phyloP scores from a whole-genome alignment of 2,113 vertebrate genomes.

The Gulo gulo region DNA sequence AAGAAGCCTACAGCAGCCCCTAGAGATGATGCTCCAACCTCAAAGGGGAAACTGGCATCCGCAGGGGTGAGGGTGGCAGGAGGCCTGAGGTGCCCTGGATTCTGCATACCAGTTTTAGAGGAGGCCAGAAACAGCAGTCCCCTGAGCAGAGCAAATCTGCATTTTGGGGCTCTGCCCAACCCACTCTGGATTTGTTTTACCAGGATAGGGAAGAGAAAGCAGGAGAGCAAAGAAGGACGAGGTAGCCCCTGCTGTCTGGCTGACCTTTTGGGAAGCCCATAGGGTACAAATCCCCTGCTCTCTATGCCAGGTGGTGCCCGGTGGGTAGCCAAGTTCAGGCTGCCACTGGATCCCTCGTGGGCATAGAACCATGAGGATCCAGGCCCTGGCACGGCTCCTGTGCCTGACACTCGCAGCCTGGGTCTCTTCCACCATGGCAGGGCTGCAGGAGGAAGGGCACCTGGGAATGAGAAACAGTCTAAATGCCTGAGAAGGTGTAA shows the following conservation, averaged over 20 bases:
- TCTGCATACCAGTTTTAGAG: neutral
- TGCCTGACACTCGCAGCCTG: neutral
- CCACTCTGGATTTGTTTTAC: too few relatives aligned
- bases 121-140: neutral
- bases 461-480: neutral
- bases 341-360: neutral
- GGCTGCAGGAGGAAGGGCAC: neutral
- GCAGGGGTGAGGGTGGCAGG: too few relatives aligned
- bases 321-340: neutral
- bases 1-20: neutral
- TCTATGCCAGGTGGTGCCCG: conserved; percentile 54
- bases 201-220: neutral
- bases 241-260: neutral
- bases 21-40: too few relatives aligned
- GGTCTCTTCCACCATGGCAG: neutral
- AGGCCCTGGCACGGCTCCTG: neutral
- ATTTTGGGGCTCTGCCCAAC: neutral
- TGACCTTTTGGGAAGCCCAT: conserved; percentile 62
- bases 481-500: neutral
- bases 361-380: neutral
- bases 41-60: neutral
- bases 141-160: neutral
- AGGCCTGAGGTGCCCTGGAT: neutral
- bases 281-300: neutral
- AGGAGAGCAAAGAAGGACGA: neutral